Percentiles rank a stretch among this genome's conserved stretches.
phyloP scores from a whole-genome alignment of 2,888 invertebrate species.

The Meteorus colon region DNA sequence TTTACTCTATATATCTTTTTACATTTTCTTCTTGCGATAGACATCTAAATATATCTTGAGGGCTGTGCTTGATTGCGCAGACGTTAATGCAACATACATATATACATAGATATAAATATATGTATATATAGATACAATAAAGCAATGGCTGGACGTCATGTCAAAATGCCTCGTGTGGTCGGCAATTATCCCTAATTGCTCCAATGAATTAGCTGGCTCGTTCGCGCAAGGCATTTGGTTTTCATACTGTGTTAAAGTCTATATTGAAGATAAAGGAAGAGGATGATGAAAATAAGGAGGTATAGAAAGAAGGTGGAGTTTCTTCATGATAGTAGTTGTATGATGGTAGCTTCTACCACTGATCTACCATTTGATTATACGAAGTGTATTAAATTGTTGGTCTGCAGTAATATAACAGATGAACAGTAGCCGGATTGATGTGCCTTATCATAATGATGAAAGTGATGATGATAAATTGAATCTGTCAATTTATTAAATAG shows the following conservation, averaged over 20 bases:
- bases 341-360: not conserved
- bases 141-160: constrained; percentile 30
- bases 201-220: constrained; percentile 59
- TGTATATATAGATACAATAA: not conserved
- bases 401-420: not conserved
- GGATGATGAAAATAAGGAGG: not conserved
- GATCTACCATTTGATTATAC: not conserved
- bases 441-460: not conserved
- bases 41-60: constrained; percentile 22
- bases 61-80: constrained; percentile 18
- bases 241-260: constrained; percentile 1
- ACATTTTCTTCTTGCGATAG: constrained; percentile 6
- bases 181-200: constrained; percentile 61
- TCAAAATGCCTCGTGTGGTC: constrained; percentile 45
- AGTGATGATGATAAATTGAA: not conserved
- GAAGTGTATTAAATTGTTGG: not conserved
- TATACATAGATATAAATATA: constrained; percentile 10
- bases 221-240: constrained; percentile 50
- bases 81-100: constrained; percentile 24
- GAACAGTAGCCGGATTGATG: not conserved
- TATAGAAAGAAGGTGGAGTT: not conserved
- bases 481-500: not conserved
- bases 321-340: not conserved
- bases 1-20: not conserved
- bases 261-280: not conserved